Conservation (phyloP, 2,797 vertebrate genomes). For the Chloroceryle inda region DNA sequence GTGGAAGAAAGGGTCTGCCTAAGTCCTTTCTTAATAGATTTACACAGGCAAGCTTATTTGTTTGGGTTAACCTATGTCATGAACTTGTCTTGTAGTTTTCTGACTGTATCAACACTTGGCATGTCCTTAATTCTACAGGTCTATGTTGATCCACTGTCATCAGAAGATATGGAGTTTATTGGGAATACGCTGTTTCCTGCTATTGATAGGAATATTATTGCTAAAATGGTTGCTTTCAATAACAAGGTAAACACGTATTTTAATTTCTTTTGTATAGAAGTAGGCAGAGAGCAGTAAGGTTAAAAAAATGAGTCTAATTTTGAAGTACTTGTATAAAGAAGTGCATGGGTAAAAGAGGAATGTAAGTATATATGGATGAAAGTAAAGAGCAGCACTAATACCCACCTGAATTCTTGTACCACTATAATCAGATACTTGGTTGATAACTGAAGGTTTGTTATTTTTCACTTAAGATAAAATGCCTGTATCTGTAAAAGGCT, state of each 20-base stretch:
- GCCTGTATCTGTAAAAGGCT: neutral
- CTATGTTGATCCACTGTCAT: conserved; percentile 93
- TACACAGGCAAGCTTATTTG: conserved; percentile 87
- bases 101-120: neutral
- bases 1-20: conserved; percentile 95
- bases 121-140: conserved; percentile 82
- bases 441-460: neutral
- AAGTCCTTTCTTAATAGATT: conserved; percentile 98
- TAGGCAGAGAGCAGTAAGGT: neutral
- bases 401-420: neutral
- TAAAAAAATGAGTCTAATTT: neutral
- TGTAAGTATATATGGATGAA: neutral
- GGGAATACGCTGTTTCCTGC: conserved; percentile 89
- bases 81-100: neutral
- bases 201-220: conserved; percentile 87
- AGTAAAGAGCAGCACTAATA: neutral
- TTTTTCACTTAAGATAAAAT: neutral
- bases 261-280: neutral
- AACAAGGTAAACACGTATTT: conserved; percentile 83
- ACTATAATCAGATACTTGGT: neutral
- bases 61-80: neutral
- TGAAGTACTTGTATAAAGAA: neutral
- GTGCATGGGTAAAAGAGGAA: neutral
- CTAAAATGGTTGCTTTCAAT: conserved; percentile 97
- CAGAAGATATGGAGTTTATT: conserved; percentile 95